A percentile compares a stretch with the other conserved stretches of the same genome.
Evolutionary conservation across 92 coral and sea anemone genomes (phyloP).

Genomic region (Palythoa heliodiscus): DNA sequence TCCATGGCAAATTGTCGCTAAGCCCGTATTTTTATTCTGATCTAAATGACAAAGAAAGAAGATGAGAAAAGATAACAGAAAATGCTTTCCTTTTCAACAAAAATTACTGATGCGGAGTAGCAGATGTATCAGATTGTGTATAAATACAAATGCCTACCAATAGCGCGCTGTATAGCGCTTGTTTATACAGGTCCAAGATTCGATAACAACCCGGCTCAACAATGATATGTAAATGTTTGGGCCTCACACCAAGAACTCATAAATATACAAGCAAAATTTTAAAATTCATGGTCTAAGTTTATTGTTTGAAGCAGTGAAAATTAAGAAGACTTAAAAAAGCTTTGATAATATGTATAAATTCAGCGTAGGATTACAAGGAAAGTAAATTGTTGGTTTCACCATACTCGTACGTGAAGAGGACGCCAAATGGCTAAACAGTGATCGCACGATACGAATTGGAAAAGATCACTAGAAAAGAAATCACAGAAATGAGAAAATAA

Average conservation of each 20-base stretch:
- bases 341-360: constrained; percentile 10
- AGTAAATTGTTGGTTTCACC: neutral
- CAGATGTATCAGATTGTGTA: constrained; percentile 40
- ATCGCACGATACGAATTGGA: constrained; percentile 1
- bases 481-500: constrained; percentile 26
- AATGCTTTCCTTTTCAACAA: constrained; percentile 23
- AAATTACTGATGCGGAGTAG: constrained; percentile 12
- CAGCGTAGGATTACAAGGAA: neutral
- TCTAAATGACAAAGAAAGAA: constrained; percentile 19
- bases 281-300: constrained; percentile 61
- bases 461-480: constrained; percentile 40
- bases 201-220: constrained; percentile 43
- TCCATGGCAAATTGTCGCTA: neutral
- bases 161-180: constrained; percentile 14
- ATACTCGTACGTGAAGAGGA: neutral
- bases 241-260: constrained; percentile 39
- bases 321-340: constrained; percentile 28
- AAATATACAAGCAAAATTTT: constrained; percentile 66
- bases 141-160: constrained; percentile 36
- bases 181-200: constrained; percentile 41
- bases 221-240: constrained; percentile 48
- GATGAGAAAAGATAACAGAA: constrained; percentile 5
- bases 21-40: constrained; percentile 21
- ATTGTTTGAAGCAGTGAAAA: constrained; percentile 57
- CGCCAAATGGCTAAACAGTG: neutral